phyloP scores from a whole-genome alignment of 2,888 invertebrate species.

The Harmothoe impar region DNA sequence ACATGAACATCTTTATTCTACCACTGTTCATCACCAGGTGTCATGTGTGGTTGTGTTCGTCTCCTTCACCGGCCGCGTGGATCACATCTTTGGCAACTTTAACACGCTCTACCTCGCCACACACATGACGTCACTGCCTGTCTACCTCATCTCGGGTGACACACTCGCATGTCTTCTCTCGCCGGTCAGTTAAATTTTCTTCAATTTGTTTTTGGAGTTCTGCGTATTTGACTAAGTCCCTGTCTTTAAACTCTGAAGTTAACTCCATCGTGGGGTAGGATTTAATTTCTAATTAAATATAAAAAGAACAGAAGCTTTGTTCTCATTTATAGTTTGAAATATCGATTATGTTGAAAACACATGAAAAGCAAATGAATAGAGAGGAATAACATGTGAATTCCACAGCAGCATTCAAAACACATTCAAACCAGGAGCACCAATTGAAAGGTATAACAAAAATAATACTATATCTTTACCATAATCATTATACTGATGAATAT shows the following conservation, averaged over 20 bases:
- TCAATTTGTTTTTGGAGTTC: not conserved
- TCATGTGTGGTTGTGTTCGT: conserved; percentile 31
- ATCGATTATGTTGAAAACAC: too few relatives aligned
- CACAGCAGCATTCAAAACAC: too few relatives aligned
- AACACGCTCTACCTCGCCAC: conserved; percentile 50
- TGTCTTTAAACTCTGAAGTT: not conserved
- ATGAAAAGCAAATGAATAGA: too few relatives aligned
- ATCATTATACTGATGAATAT: too few relatives aligned
- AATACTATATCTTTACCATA: too few relatives aligned
- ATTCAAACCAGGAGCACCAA: too few relatives aligned
- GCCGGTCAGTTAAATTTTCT: not conserved
- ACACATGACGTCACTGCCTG: not conserved
- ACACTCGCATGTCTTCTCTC: conserved; percentile 50
- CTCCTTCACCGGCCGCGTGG: conserved; percentile 52
- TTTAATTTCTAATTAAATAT: not conserved
- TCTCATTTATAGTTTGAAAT: too few relatives aligned
- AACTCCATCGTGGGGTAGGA: not conserved
- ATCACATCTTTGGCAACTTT: conserved; percentile 60
- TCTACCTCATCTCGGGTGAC: conserved; percentile 51
- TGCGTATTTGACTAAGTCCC: not conserved
- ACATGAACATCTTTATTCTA: not conserved
- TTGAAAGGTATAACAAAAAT: too few relatives aligned
- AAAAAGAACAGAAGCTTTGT: too few relatives aligned
- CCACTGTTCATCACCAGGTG: not conserved
- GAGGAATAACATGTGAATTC: too few relatives aligned